Base-by-base conservation (phyloP, 2,888 invertebrate species). In the Eupelmus urozonus region DNA sequence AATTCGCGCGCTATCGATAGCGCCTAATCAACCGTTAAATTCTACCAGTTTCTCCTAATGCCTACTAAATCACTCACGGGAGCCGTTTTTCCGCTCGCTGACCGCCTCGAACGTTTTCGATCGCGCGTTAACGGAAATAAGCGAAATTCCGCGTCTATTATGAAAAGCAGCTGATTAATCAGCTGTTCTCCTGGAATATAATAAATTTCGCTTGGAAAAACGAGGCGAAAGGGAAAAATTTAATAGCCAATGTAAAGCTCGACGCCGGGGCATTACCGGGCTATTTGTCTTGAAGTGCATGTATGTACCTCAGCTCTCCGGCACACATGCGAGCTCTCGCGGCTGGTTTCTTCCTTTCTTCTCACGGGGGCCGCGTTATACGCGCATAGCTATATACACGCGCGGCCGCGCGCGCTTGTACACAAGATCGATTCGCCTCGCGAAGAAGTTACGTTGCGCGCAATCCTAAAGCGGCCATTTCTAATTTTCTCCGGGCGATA, bases 401-500 rank as follows among this genome's bases (percentile, higher is more conserved):
- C 13, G 49, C n/a, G 49, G 3, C 27, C 66, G 69, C 57, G 69
- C 45, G 57, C 57, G 45, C 70, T 5, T 34, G 9, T 34, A 34
- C 34, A 9, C n/a, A n/a, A n/a, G n/a, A n/a, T n/a, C n/a, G n/a
- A n/a, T n/a, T n/a, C n/a, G n/a, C n/a, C n/a, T 34, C 7, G 42
- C 59, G 27, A 57, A 45, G 59, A 57, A 51, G 66, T n/a, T 45
- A 42, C 51, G 45, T 5, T 2, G 60, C 59, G 70, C 49, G 70
- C 59, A 49, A 71, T 65, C 65, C 74, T 34, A 57, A 55, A 74
- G 66, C 74, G 27, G 75, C 42, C 67, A 60, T 69, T 76, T 76
- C 69, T 69, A 76, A 76, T 76, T 76, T 76, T 76, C 75, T 40
- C 75, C 29, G 40, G 51, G 23, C 53, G 67, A 71, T n/a, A n/a